These are phyloP conservation scores for Rhodinocichla rosea DNA, from an alignment of 2,113 vertebrate species.

Conservation along the genomic window DNA sequence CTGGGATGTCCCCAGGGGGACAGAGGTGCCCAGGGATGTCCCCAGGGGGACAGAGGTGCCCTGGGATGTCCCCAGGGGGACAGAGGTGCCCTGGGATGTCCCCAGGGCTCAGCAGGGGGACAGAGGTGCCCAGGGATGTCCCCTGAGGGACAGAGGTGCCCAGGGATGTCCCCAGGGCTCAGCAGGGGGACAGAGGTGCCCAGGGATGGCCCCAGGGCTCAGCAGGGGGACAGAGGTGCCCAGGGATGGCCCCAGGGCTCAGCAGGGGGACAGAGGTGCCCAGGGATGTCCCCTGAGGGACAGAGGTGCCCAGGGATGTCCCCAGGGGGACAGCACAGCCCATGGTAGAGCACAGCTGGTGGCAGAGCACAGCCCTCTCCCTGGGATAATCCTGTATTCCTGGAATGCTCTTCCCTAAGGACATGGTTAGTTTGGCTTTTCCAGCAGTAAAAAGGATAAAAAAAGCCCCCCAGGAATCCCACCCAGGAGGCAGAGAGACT, in stretches of 20 bases:
- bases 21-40: too few species aligned
- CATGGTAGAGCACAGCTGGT: too few species aligned
- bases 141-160: too few species aligned
- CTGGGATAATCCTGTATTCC: rapidly evolving
- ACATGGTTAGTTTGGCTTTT: rapidly evolving
- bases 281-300: background rate
- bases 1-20: too few species aligned
- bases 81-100: too few species aligned
- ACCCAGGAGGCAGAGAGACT: rapidly evolving
- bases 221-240: background rate
- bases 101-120: too few species aligned
- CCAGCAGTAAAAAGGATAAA: background rate
- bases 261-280: background rate
- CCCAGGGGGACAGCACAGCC: background rate
- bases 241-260: background rate
- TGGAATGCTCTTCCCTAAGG: rapidly evolving
- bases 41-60: too few species aligned
- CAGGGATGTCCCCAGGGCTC: too few species aligned
- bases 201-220: too few species aligned
- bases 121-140: too few species aligned
- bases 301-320: background rate
- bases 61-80: too few species aligned
- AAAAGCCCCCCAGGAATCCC: background rate
- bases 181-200: too few species aligned
- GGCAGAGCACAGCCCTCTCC: rapidly evolving